phyloP scores from a whole-genome alignment of 2,888 invertebrate species.

The Drosophila pseudotakahashii region DNA sequence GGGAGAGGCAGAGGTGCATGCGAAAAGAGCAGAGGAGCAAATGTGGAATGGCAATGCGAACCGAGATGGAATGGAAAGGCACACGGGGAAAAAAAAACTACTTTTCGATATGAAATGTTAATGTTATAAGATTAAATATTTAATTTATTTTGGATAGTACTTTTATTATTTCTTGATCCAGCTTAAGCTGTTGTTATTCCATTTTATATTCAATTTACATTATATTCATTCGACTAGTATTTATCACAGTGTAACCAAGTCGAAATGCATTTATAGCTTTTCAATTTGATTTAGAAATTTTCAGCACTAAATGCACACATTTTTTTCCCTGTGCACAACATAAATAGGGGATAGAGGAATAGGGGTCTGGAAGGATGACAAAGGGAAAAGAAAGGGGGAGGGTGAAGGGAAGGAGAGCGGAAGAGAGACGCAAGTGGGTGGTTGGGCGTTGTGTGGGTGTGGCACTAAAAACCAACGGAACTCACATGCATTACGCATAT shows the following conservation, averaged over 20 bases:
- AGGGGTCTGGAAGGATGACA: background rate
- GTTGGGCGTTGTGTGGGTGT: slow-evolving; percentile 66
- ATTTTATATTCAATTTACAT: too few species aligned
- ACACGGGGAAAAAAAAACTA: background rate
- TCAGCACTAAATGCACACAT: too few species aligned
- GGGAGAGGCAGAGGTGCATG: slow-evolving; percentile 50
- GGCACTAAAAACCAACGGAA: slow-evolving; percentile 48
- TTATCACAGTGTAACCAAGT: too few species aligned
- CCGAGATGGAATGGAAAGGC: slow-evolving; percentile 31
- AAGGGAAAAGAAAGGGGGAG: background rate
- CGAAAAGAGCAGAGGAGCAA: slow-evolving; percentile 57
- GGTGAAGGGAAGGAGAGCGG: background rate
- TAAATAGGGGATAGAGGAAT: slow-evolving; percentile 1
- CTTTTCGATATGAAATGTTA: background rate
- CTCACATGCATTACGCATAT: slow-evolving; percentile 69
- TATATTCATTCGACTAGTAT: too few species aligned
- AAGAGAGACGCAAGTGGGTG: slow-evolving; percentile 25
- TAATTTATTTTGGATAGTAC: too few species aligned
- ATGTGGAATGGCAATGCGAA: slow-evolving; percentile 34
- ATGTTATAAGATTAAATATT: background rate
- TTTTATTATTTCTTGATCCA: too few species aligned
- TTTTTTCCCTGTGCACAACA: background rate
- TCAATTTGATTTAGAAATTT: too few species aligned
- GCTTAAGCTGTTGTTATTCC: too few species aligned
- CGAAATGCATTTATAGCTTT: too few species aligned